Evolutionary conservation across 1,140 invertebrate genomes (phyloP).

Genomic region (Polyergus mexicanus): DNA sequence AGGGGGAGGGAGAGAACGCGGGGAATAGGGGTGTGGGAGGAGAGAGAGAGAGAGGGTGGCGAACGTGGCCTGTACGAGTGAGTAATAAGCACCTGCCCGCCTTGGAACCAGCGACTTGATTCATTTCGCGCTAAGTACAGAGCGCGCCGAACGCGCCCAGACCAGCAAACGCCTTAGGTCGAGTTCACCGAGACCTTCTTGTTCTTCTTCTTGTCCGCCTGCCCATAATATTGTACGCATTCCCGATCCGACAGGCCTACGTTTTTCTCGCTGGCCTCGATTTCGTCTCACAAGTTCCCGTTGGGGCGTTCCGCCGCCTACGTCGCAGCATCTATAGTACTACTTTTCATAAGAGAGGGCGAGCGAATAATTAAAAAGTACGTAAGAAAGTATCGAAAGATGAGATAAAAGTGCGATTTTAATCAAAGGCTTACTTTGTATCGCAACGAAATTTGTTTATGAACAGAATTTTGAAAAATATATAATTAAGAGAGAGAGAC

Average conservation of each 20-base stretch:
- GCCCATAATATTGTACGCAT: conserved; percentile 59
- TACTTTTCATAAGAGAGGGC: conserved; percentile 3
- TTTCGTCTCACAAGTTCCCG: conserved; percentile 56
- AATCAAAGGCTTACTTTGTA: background rate
- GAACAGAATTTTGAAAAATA: background rate
- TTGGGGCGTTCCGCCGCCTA: conserved; percentile 24
- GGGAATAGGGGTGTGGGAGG: conserved; percentile 56
- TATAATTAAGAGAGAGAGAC: no score
- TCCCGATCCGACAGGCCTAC: conserved; percentile 18
- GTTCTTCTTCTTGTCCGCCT: conserved; percentile 68
- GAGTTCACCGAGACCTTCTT: conserved; percentile 57
- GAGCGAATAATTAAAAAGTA: background rate
- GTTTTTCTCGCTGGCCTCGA: conserved; percentile 26
- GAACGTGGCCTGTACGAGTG: conserved; percentile 73
- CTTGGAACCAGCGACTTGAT: conserved; percentile 85
- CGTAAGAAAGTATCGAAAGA: background rate
- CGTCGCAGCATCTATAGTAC: background rate
- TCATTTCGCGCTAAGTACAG: conserved; percentile 87
- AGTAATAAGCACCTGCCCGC: conserved; percentile 87
- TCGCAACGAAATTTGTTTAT: background rate
- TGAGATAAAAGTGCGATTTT: background rate
- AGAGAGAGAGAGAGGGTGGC: conserved; percentile 60
- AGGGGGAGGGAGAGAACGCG: conserved; percentile 71
- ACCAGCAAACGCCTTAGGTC: conserved; percentile 80
- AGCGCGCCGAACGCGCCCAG: conserved; percentile 76